Evolutionary conservation across 2,113 vertebrate species (phyloP), one percentile per base, ranked within the genome.

Genomic region (Cettia cetti): DNA sequence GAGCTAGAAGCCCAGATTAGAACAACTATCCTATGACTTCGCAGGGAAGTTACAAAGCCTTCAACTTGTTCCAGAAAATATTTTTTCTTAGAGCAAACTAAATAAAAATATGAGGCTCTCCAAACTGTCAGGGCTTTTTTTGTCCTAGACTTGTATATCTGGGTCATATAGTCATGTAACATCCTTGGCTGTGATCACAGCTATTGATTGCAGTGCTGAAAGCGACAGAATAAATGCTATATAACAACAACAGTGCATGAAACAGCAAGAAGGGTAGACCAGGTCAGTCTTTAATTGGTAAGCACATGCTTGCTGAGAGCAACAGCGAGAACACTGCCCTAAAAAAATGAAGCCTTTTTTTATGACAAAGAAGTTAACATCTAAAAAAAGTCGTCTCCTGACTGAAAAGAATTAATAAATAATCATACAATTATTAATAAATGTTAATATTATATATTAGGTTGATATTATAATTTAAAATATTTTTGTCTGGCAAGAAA

Each of bases 171-270:
- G 80, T 54, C 82, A 68, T 71, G 44, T 85, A 96, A 70, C 76
- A 91, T 78, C 89, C 74, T 78, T 79, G 64, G 69, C 91, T 95
- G 83, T 56, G 68, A 94, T 95, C 80, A 68, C 85, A 96, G 82
- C 69, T 97, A 92, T 92, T 91, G 95, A 95, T 95, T 95, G 80
- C 75, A 75, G 54, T 45, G 71, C 83, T 92, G 64, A 52, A 89
- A 94, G 83, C 1, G 35, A 53, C 37, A 86, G 68, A 86, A 65
- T 81, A 72, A 96, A 95, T 69, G 71, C 42, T 39, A 56, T 69
- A 42, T 24, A 77, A 70, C 22, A 94, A 60, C 20, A 86, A 28
- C 47, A 74, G 52, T 6, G n/a, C 56, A 49, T 54, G 54, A n/a
- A 91, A 82, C 17, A 95, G 85, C 59, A 63, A 80, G 79, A 76